Evolutionary conservation across 2,113 vertebrate species (phyloP).

Genomic region (Rhodinocichla rosea): DNA sequence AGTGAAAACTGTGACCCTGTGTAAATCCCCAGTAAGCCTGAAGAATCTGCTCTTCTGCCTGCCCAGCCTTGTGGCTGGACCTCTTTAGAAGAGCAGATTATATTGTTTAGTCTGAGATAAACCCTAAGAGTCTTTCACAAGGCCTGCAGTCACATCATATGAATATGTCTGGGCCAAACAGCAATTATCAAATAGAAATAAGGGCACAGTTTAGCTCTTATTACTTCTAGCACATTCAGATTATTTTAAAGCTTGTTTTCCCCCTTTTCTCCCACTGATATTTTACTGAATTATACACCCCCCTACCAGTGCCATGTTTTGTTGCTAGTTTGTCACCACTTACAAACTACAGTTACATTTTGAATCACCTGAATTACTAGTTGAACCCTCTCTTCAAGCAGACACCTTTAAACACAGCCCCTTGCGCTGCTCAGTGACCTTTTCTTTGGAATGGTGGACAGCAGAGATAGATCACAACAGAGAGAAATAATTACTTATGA

Average conservation of each 20-base stretch:
- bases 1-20: not conserved
- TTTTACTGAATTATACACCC: not conserved
- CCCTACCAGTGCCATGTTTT: not conserved
- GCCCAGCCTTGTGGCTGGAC: not conserved
- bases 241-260: not conserved
- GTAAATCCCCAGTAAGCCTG: not conserved
- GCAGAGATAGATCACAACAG: not conserved
- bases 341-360: not conserved
- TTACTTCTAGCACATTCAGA: not conserved
- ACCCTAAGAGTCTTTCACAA: not conserved
- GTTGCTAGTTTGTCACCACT: not conserved
- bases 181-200: not conserved
- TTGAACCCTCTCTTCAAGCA: not conserved
- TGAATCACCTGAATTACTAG: not conserved
- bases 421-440: not conserved
- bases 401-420: not conserved
- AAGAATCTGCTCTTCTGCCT: not conserved
- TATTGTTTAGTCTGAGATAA: not conserved
- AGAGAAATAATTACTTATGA: conserved; percentile 47
- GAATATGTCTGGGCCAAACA: not conserved
- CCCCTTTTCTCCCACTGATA: not conserved
- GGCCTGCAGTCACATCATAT: not conserved
- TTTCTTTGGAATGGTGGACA: conserved; percentile 2
- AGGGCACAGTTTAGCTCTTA: not conserved
- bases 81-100: not conserved